Base-by-base conservation (phyloP, 2,888 invertebrate genomes). In the Scaptomyza cyrtandrae region DNA sequence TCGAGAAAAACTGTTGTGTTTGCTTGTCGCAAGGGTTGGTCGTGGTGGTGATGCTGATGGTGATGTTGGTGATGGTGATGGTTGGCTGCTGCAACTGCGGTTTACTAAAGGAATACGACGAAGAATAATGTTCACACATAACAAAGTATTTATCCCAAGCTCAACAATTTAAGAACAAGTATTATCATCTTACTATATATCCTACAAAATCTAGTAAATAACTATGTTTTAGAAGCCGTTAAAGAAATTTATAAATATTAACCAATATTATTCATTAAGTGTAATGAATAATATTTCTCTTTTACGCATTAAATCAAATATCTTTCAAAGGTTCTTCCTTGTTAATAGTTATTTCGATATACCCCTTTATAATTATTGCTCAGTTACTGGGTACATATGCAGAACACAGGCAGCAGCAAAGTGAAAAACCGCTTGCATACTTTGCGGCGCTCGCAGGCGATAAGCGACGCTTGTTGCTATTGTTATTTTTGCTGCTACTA, bases 41-140 rank as follows among this genome's bases (percentile, higher is more conserved):
- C 14, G 16, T 57, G 49, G 33, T 10, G 13, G 33, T 35, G 33
- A 14, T 19, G 33, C 6, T 31, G 11, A 13, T 19, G 33, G 2
- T 31, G 11, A 13, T 56, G 49, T 13, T 6, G 16, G 19, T 33
- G 33, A 43, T 55, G 6, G 16, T 11, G 3, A n/a, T 27, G 16
- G 27, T 16, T 49, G 33, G 37, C 29, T 50, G 16, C 29, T 59
- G 67, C 60, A 68, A 62, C 68, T 72, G 88, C 71, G 89, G 83
- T 65, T 78, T 73, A 70, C 82, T 63, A 35, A 73, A 85, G 71
- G 72, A 84, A 87, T 58, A 72, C 70, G 69, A 86, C 81, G 86
- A 85, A 87, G 87, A 83, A 83, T 88, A 83, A 83, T 83, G 84
- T 78, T 78, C 81, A 67, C 83, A 86, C 80, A 86, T 83, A 88